Base-by-base conservation (phyloP, 2,113 vertebrate genomes). In the Petroica traversi region DNA sequence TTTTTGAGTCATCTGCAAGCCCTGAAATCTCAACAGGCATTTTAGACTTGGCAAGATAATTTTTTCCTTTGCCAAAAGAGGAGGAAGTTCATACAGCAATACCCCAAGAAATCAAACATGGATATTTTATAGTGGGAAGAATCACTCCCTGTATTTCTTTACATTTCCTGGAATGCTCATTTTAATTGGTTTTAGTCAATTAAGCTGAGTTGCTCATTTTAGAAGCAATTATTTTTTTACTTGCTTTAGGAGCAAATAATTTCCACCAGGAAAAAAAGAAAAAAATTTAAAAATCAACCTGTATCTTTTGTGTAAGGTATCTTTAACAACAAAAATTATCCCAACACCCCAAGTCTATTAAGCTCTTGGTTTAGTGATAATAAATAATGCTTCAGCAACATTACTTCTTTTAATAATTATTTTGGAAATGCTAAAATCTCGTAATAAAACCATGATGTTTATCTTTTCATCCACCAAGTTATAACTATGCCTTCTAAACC, bases 31-130 rank as follows among this genome's bases (percentile, higher is more conserved):
- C 75, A 88, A 40, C 57, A 92, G 61, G 66, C 41, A 68, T 93
- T 95, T 72, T n/a, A 83, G 38, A 75, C 72, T 92, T 89, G 92
- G 80, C 92, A 96, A 64, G n/a, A 25, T 34, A 48, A 58, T 48
- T 43, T 81, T 76, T 82, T 62, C 29, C 29, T 91, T 88, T 95
- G 80, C 88, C 92, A 95, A 75, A 97, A 52, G 25, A 90, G 74
- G 58, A 96, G 64, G 71, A 93, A 88, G 66, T 36, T 72, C 58
- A 85, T 55, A 73, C 11, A 79, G 52, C 26, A 61, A 51, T 61
- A 81, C 18, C 78, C 19, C 23, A 14, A 49, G 33, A 57, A 82
- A 86, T 69, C 61, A 86, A 77, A 85, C 19, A n/a, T 10, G 24
- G 69, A 57, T 68, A 71, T 24, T 64, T 20, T 68, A 31, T 1